These are phyloP conservation scores for Cephus spinipes DNA, from an alignment of 2,888 invertebrate genomes.

Conservation along the genomic window DNA sequence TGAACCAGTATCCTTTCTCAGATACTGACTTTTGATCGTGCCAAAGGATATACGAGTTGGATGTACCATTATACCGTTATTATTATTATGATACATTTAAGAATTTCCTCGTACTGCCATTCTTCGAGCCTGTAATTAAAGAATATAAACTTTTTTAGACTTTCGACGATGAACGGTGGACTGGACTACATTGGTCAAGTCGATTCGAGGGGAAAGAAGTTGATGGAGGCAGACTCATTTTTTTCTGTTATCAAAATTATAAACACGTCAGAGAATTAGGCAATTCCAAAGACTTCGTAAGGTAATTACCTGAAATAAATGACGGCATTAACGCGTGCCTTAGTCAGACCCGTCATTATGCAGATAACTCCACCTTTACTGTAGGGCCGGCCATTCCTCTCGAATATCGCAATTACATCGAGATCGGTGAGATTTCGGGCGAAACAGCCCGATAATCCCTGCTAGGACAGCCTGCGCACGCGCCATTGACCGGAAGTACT, in stretches of 20 bases:
- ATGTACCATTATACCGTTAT: neutral
- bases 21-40: neutral
- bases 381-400: constrained; percentile 4
- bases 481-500: constrained; percentile 59
- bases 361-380: constrained; percentile 26
- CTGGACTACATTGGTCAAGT: neutral
- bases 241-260: constrained; percentile 1
- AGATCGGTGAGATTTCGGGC: constrained; percentile 26
- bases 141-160: neutral
- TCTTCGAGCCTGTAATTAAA: no score
- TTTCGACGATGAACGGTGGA: neutral
- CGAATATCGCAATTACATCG: constrained; percentile 29
- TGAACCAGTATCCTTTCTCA: neutral
- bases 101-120: no score
- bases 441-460: constrained; percentile 38
- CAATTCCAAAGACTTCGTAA: constrained; percentile 12
- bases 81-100: neutral
- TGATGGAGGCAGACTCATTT: neutral
- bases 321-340: constrained; percentile 35
- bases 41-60: neutral
- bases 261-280: neutral
- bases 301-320: constrained; percentile 42
- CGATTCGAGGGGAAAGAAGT: neutral
- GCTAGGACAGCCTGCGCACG: constrained; percentile 50
- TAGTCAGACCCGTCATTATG: constrained; percentile 46